These are phyloP conservation scores for Knipowitschia caucasica DNA, from an alignment of 2,797 vertebrate genomes.

Conservation along the genomic window DNA sequence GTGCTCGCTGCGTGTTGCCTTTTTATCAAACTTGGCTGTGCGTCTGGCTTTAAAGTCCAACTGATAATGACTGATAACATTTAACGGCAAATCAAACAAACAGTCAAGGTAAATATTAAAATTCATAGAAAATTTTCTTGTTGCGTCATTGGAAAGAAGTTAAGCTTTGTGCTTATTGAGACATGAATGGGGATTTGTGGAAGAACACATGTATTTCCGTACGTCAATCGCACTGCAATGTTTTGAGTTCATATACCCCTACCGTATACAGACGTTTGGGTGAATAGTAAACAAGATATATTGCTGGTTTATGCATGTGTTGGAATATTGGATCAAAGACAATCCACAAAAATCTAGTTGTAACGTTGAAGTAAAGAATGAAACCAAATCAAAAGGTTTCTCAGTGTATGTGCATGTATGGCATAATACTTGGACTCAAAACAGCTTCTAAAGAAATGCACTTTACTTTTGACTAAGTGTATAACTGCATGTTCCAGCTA, in stretches of 20 bases:
- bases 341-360: too few species aligned
- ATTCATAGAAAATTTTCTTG: background rate
- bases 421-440: constrained; percentile 7
- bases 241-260: too few species aligned
- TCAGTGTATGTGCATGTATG: background rate
- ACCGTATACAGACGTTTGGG: too few species aligned
- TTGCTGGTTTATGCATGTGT: too few species aligned
- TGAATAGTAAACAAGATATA: too few species aligned
- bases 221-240: too few species aligned
- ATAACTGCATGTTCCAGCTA: constrained; percentile 9
- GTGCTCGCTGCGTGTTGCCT: constrained; percentile 25
- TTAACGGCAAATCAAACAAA: constrained; percentile 54
- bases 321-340: too few species aligned
- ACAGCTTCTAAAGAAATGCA: background rate
- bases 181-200: too few species aligned
- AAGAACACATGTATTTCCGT: too few species aligned
- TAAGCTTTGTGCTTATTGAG: background rate
- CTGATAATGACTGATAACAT: constrained; percentile 56
- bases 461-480: constrained; percentile 11
- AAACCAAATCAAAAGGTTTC: too few species aligned
- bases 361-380: too few species aligned
- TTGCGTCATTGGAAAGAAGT: too few species aligned
- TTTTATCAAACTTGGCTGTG: constrained; percentile 48
- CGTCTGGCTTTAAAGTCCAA: constrained; percentile 61
- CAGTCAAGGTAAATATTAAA: constrained; percentile 27